Percentiles rank a stretch among this genome's conserved stretches.
These are phyloP conservation scores for Lithobates sylvaticus DNA, from an alignment of 2,797 vertebrate genomes.

Conservation along the genomic window DNA sequence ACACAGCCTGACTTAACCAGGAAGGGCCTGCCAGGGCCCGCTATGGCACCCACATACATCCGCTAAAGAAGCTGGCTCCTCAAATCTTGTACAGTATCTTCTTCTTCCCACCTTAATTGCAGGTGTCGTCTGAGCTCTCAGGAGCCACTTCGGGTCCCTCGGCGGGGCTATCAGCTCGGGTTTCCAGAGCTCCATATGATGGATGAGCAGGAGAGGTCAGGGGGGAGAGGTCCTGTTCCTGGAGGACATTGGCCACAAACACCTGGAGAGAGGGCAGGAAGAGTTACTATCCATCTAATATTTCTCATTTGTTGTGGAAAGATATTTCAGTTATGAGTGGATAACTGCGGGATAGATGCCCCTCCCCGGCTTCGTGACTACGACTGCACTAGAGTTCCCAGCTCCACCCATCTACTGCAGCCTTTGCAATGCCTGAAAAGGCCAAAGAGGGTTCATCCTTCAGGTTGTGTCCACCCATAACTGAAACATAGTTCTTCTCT, in stretches of 20 bases:
- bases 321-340: too few relatives aligned
- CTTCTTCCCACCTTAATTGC: conserved; percentile 76
- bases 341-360: too few relatives aligned
- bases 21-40: not conserved
- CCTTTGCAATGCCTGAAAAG: too few relatives aligned
- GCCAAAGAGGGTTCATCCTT: too few relatives aligned
- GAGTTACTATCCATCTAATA: not conserved
- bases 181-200: conserved; percentile 91
- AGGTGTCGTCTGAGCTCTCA: conserved; percentile 77
- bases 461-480: too few relatives aligned
- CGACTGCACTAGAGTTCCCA: too few relatives aligned
- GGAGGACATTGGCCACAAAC: conserved; percentile 92
- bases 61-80: not conserved
- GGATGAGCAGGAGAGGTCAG: conserved; percentile 93
- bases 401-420: too few relatives aligned
- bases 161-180: conserved; percentile 80
- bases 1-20: not conserved
- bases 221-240: conserved; percentile 92
- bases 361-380: too few relatives aligned
- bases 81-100: conserved; percentile 69
- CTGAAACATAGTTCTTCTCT: too few relatives aligned
- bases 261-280: conserved; percentile 74
- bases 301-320: too few relatives aligned
- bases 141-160: conserved; percentile 73
- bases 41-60: not conserved